Conservation (phyloP, 2,797 vertebrate genomes). For the Acanthurus tractus region DNA sequence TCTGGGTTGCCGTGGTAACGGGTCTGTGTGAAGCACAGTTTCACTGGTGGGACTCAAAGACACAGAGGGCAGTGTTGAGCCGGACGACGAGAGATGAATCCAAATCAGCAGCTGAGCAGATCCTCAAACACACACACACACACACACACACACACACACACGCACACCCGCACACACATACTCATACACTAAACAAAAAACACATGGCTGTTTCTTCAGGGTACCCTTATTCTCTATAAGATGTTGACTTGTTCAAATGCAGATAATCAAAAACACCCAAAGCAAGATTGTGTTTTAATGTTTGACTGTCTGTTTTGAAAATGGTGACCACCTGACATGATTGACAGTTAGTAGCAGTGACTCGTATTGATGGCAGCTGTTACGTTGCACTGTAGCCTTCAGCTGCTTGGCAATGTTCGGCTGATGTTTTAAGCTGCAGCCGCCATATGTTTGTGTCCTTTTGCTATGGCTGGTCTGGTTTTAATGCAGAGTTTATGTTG, state of each 20-base stretch:
- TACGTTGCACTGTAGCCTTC: constrained; percentile 58
- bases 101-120: constrained; percentile 76
- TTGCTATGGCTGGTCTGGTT: constrained; percentile 26
- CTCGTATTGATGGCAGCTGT: constrained; percentile 64
- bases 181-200: constrained; percentile 1
- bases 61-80: constrained; percentile 86
- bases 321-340: constrained; percentile 47
- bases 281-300: constrained; percentile 15
- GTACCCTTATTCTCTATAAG: constrained; percentile 20
- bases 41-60: constrained; percentile 62
- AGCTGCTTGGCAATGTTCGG: constrained; percentile 62
- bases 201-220: constrained; percentile 13
- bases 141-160: constrained; percentile 33
- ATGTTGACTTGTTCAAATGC: constrained; percentile 27
- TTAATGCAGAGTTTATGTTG: constrained; percentile 24
- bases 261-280: constrained; percentile 18
- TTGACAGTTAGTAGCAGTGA: constrained; percentile 59
- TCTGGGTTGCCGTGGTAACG: constrained; percentile 83
- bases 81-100: constrained; percentile 73
- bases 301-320: constrained; percentile 20
- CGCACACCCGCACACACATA: no score
- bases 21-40: constrained; percentile 69
- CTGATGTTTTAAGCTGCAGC: constrained; percentile 58
- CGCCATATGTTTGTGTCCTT: constrained; percentile 52
- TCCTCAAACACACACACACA: constrained; percentile 42